These are phyloP conservation scores for Eupithecia exiguata DNA, from an alignment of 2,888 invertebrate genomes.

Conservation along the genomic window DNA sequence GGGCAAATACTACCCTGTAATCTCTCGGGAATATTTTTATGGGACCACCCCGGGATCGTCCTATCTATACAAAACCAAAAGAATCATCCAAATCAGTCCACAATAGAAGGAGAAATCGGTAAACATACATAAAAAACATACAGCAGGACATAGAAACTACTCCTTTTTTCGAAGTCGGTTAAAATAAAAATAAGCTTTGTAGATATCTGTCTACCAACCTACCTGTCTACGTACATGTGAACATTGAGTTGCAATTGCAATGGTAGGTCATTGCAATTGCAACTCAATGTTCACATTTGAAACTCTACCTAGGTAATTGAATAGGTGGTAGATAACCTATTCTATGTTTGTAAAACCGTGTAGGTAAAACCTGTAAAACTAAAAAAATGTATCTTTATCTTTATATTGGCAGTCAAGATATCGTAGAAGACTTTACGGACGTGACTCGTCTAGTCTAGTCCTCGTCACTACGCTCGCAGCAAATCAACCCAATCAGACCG, in stretches of 20 bases:
- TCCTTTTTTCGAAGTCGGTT: neutral
- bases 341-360: too few relatives aligned
- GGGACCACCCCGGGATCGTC: neutral
- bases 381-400: too few relatives aligned
- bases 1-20: too few relatives aligned
- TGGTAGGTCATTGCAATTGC: too few relatives aligned
- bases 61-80: neutral
- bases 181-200: neutral
- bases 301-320: too few relatives aligned
- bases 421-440: neutral
- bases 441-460: slow-evolving; percentile 51
- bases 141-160: too few relatives aligned
- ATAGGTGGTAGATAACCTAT: too few relatives aligned
- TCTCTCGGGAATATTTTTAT: neutral
- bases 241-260: too few relatives aligned
- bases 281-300: too few relatives aligned
- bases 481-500: slow-evolving; percentile 53
- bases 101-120: neutral
- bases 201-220: too few relatives aligned
- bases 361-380: too few relatives aligned
- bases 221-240: too few relatives aligned
- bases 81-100: neutral
- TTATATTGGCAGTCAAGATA: neutral
- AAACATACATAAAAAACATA: neutral
- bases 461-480: slow-evolving; percentile 56